phyloP scores from a whole-genome alignment of 2,113 vertebrate genomes.

The Tyrannus savana region DNA sequence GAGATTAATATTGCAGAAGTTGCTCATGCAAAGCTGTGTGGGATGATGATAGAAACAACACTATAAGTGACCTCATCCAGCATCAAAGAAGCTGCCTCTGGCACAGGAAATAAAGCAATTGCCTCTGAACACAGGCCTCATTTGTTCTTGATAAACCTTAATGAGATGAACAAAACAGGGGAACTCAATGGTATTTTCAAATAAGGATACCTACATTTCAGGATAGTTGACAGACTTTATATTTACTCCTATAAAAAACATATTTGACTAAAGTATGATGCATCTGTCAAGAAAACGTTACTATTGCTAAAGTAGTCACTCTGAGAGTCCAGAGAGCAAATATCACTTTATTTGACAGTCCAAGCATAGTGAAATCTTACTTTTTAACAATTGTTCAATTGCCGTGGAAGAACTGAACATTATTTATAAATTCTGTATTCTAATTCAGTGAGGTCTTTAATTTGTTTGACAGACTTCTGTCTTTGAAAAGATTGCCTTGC shows the following conservation, averaged over 20 bases:
- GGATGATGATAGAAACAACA: constrained; percentile 24
- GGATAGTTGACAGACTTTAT: neutral
- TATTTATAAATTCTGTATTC: neutral
- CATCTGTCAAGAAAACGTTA: neutral
- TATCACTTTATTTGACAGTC: neutral
- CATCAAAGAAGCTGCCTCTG: constrained; percentile 5
- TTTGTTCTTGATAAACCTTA: neutral
- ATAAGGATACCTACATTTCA: neutral
- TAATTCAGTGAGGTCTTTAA: neutral
- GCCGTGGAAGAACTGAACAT: neutral
- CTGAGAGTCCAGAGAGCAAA: neutral
- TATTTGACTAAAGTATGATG: neutral
- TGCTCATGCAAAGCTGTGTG: neutral
- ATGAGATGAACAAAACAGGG: neutral
- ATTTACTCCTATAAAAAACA: neutral
- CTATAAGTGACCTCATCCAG: neutral
- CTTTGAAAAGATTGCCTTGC: neutral
- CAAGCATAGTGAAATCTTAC: neutral
- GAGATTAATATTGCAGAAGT: neutral
- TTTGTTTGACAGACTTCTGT: neutral
- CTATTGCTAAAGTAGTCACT: neutral
- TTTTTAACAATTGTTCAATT: neutral
- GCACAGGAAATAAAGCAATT: constrained; percentile 9
- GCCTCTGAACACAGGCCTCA: neutral
- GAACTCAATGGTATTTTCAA: neutral